A percentile compares a stretch with the other conserved stretches of the same genome.
Conservation (phyloP, 2,797 vertebrate genomes). For the Hydrolagus colliei region DNA sequence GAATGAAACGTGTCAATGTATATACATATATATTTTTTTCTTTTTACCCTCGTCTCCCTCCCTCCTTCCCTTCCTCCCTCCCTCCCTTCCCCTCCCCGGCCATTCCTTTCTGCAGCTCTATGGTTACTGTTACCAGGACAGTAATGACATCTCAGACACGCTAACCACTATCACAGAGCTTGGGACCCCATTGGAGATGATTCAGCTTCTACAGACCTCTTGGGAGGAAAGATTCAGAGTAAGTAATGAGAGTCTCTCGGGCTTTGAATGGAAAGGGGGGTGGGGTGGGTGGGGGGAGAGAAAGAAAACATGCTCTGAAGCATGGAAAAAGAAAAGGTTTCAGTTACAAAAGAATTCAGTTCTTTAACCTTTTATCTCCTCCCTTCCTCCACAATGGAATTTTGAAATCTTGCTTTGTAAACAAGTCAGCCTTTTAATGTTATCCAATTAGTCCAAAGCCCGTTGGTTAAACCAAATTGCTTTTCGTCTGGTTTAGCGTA, state of each 20-base stretch:
- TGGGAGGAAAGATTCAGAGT: constrained; percentile 84
- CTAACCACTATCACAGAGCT: constrained; percentile 82
- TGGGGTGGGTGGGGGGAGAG: not conserved
- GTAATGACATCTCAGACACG: constrained; percentile 70
- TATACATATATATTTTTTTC: not conserved
- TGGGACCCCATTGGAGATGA: constrained; percentile 80
- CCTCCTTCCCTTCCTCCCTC: constrained; percentile 8
- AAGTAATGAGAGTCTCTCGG: constrained; percentile 44
- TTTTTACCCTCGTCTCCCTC: constrained; percentile 10
- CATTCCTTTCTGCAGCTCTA: constrained; percentile 57
- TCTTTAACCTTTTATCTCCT: constrained; percentile 16
- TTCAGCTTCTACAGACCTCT: constrained; percentile 77
- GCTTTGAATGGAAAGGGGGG: not conserved
- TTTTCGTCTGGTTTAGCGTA: constrained; percentile 10
- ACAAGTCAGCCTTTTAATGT: not conserved
- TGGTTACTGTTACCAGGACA: constrained; percentile 81
- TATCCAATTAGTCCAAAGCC: not conserved
- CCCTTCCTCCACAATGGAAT: constrained; percentile 28
- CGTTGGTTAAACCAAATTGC: constrained; percentile 3
- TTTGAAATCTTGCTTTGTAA: constrained; percentile 3
- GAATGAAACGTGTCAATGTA: not conserved
- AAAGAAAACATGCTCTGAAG: not conserved
- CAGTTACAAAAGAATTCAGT: not conserved
- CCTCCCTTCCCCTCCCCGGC: constrained; percentile 21
- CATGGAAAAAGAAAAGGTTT: not conserved